These are phyloP conservation scores for Varroa destructor DNA, from an alignment of 1,140 invertebrate species.

Conservation along the genomic window DNA sequence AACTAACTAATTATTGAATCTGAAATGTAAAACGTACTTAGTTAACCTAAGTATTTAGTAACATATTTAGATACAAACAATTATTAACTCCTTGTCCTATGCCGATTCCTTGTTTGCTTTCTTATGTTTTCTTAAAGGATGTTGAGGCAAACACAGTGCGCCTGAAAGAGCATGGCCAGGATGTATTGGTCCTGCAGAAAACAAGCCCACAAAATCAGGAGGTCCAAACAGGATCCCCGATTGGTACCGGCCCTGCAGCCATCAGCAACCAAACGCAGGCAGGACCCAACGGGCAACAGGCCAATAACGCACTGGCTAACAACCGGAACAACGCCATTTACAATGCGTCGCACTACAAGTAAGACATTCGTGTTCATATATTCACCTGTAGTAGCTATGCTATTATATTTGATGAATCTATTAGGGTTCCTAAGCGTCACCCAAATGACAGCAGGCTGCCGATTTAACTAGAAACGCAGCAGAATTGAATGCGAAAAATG, in stretches of 20 bases:
- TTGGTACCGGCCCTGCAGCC: constrained; percentile 33
- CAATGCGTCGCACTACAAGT: constrained; percentile 35
- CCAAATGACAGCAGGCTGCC: too few relatives aligned
- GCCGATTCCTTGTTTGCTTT: background rate
- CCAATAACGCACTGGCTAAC: constrained; percentile 12
- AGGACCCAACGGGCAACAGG: constrained; percentile 35
- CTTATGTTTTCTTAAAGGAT: constrained; percentile 45
- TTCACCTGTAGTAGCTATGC: too few relatives aligned
- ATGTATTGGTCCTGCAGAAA: constrained; percentile 57
- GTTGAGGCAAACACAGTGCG: constrained; percentile 75
- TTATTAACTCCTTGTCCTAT: too few relatives aligned
- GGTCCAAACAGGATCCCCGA: background rate
- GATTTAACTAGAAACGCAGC: too few relatives aligned
- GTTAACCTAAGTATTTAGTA: too few relatives aligned
- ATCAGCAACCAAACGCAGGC: constrained; percentile 36
- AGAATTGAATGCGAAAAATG: too few relatives aligned
- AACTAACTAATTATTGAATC: too few relatives aligned
- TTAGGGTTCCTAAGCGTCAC: too few relatives aligned
- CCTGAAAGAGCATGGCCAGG: constrained; percentile 70
- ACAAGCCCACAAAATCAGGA: constrained; percentile 20
- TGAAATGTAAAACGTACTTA: too few relatives aligned
- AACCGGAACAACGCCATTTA: background rate
- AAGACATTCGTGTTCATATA: background rate
- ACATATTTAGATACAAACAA: too few relatives aligned
- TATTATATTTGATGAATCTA: too few relatives aligned